These are phyloP conservation scores for Bellardia pandia DNA, from an alignment of 2,888 invertebrate species.

Conservation along the genomic window DNA sequence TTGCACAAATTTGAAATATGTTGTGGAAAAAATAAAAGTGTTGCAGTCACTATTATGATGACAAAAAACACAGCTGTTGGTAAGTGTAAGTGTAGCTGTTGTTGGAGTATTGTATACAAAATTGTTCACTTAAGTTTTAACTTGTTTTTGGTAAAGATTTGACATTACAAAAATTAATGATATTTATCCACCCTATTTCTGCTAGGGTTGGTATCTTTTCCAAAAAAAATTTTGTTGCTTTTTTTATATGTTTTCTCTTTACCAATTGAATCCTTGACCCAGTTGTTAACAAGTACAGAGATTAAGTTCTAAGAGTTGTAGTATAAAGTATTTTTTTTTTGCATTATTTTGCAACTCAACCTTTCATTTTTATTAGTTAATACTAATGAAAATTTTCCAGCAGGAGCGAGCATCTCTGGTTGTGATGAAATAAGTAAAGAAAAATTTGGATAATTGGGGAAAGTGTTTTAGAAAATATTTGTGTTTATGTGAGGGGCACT, in stretches of 20 bases:
- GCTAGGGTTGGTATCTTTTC: background rate
- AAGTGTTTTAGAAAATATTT: background rate
- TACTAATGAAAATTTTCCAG: constrained; percentile 48
- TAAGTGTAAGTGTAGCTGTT: background rate
- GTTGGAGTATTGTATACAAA: background rate
- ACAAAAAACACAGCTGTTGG: constrained; percentile 7
- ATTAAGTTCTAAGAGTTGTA: constrained; percentile 20
- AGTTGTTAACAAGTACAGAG: constrained; percentile 29
- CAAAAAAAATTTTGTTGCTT: background rate
- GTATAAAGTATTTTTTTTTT: constrained; percentile 3
- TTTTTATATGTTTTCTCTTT: constrained; percentile 41
- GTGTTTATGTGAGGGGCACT: too few relatives aligned
- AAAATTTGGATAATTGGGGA: background rate
- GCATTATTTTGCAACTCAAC: background rate
- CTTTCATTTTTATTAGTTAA: constrained; percentile 34
- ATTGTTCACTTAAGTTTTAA: constrained; percentile 15
- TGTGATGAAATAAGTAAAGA: constrained; percentile 29
- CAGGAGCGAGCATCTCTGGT: background rate
- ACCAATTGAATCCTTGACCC: constrained; percentile 63
- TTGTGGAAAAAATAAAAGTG: background rate
- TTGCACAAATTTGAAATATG: background rate
- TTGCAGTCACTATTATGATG: background rate
- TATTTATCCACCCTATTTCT: constrained; percentile 7
- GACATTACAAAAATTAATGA: constrained; percentile 14
- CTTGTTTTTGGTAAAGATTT: constrained; percentile 11